Conservation (phyloP, 2,888 invertebrate genomes). For the Cantharis nigra region DNA sequence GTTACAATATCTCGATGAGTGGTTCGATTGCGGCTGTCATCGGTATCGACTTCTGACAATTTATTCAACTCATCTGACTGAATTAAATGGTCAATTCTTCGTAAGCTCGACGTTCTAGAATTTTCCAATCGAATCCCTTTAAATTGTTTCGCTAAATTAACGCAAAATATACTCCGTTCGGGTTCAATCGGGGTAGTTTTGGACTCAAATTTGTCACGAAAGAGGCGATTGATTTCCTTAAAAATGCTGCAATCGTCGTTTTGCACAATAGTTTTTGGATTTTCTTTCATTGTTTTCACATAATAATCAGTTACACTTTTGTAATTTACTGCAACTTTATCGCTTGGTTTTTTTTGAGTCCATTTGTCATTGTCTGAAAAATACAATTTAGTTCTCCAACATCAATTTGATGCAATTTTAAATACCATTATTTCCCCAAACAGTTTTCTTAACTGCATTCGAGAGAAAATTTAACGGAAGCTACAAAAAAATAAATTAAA, state of each 20-base stretch:
- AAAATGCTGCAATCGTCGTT: neutral
- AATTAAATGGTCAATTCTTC: neutral
- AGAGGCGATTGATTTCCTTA: neutral
- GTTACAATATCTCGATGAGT: neutral
- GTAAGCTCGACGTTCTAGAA: neutral
- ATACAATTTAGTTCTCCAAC: neutral
- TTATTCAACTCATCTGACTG: neutral
- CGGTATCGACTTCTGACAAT: neutral
- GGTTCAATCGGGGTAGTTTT: neutral
- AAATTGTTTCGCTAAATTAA: neutral
- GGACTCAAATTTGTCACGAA: neutral
- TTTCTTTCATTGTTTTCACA: neutral
- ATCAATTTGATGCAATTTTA: neutral
- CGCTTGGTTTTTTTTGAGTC: neutral
- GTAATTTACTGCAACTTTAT: neutral
- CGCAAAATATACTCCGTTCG: neutral
- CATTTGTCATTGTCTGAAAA: neutral
- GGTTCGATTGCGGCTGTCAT: neutral
- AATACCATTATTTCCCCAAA: neutral
- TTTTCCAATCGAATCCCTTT: neutral
- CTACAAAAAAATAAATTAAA: neutral
- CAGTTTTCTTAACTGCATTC: neutral
- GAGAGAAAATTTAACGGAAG: neutral
- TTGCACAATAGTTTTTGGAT: neutral
- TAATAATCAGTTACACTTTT: constrained; percentile 3